These are phyloP conservation scores for Homarus gammarus DNA, from an alignment of 2,888 invertebrate genomes.

Conservation along the genomic window DNA sequence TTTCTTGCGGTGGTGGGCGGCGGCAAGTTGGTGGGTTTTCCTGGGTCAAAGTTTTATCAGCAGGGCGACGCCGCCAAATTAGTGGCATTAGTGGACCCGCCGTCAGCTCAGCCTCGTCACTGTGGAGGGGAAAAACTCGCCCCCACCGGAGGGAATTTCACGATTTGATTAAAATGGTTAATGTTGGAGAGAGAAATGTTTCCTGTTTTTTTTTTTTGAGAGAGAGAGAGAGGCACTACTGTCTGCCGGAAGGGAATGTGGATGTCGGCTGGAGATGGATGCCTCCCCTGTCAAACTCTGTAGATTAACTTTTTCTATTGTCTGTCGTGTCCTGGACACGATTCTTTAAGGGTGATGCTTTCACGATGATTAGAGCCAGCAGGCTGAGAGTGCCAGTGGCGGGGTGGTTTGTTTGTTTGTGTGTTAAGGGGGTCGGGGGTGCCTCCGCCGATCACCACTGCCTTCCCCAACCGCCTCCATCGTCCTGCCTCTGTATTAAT, in stretches of 20 bases:
- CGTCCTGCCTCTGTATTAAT: background rate
- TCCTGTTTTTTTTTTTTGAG: slow-evolving; percentile 5
- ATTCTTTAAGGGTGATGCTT: slow-evolving; percentile 28
- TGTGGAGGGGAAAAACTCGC: slow-evolving; percentile 24
- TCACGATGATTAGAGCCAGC: slow-evolving; percentile 28
- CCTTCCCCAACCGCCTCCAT: slow-evolving; percentile 15
- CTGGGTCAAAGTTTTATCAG: slow-evolving; percentile 58
- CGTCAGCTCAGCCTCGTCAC: slow-evolving; percentile 69
- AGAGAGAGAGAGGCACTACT: no score
- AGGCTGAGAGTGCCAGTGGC: background rate
- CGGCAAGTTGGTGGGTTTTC: slow-evolving; percentile 47
- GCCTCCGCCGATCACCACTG: slow-evolving; percentile 10
- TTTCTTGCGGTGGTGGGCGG: background rate
- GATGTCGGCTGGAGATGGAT: slow-evolving; percentile 13
- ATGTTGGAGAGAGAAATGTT: slow-evolving; percentile 31
- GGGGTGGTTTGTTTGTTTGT: background rate
- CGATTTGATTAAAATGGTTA: slow-evolving; percentile 61
- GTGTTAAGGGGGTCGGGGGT: background rate
- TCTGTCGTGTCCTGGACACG: slow-evolving; percentile 6
- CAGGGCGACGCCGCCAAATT: slow-evolving; percentile 56
- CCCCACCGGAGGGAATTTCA: slow-evolving; percentile 34
- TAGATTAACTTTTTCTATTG: background rate
- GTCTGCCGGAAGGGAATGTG: background rate
- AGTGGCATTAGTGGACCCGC: slow-evolving; percentile 67
- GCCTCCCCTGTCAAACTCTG: slow-evolving; percentile 14